Percentiles rank a stretch among this genome's conserved stretches.
Conservation (phyloP, 2,888 invertebrate species). For the Cloeon dipterum region DNA sequence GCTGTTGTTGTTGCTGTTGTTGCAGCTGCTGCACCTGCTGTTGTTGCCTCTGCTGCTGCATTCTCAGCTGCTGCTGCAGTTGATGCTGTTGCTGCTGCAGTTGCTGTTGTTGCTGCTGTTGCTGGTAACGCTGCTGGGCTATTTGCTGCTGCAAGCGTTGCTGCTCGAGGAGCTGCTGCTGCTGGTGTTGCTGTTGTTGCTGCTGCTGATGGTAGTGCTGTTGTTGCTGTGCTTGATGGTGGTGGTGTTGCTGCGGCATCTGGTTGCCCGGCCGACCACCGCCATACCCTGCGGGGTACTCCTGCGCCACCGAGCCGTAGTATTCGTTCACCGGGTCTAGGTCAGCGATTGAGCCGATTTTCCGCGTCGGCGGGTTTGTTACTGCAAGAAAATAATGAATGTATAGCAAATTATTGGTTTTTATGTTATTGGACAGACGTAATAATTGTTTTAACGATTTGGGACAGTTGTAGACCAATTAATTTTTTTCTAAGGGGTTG, state of each 20-base stretch:
- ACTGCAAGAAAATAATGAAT: conserved; percentile 18
- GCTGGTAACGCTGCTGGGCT: conserved; percentile 14
- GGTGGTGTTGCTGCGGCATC: conserved; percentile 4
- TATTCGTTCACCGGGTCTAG: conserved; percentile 85
- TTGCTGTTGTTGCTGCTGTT: conserved; percentile 11
- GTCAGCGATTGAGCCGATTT: conserved; percentile 79
- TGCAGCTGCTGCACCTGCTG: conserved; percentile 6
- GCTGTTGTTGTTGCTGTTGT: conserved; percentile 13
- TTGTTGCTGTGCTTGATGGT: background rate
- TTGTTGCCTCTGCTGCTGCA: conserved; percentile 9
- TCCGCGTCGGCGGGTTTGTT: conserved; percentile 29
- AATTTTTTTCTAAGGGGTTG: no score
- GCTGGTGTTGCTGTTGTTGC: conserved; percentile 11
- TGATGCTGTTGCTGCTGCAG: conserved; percentile 8
- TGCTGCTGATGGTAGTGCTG: conserved; percentile 9
- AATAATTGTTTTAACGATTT: no score
- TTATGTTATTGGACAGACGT: background rate
- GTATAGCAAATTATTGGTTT: background rate
- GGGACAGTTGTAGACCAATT: no score
- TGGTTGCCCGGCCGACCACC: conserved; percentile 8
- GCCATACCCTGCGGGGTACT: conserved; percentile 13
- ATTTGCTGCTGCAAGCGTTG: no score
- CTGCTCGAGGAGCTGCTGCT: no score
- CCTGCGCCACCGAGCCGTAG: conserved; percentile 40
- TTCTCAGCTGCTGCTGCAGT: conserved; percentile 10